These are phyloP conservation scores for Mirounga angustirostris DNA, from an alignment of 2,113 vertebrate species.

Conservation along the genomic window DNA sequence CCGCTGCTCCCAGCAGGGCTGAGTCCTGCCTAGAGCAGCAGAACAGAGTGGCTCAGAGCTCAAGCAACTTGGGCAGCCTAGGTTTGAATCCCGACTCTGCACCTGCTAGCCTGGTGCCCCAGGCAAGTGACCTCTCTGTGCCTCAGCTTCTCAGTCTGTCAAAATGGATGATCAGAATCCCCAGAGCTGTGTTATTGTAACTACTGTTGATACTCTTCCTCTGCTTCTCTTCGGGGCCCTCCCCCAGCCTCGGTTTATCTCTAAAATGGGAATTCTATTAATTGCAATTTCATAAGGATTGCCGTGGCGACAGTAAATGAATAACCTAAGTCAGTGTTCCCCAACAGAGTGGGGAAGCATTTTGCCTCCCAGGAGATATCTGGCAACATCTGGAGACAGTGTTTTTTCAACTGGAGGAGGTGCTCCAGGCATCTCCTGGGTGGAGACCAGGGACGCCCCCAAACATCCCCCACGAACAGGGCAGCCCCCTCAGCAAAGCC, in stretches of 20 bases:
- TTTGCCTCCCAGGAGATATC: neutral
- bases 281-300: neutral
- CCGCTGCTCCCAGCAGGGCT: neutral
- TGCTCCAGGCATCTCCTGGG: neutral
- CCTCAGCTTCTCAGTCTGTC: neutral
- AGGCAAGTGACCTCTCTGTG: neutral
- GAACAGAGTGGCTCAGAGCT: neutral
- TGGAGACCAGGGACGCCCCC: neutral
- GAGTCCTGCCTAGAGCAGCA: neutral
- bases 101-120: neutral
- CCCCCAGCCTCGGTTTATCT: neutral
- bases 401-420: neutral
- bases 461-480: rapidly evolving
- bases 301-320: too few species aligned
- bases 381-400: neutral
- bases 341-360: rapidly evolving
- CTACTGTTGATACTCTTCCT: neutral
- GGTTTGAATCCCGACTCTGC: neutral
- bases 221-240: neutral
- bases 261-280: neutral
- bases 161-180: neutral
- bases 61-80: neutral
- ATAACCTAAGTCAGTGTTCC: neutral
- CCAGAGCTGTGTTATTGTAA: neutral
- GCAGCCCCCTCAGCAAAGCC: neutral